These are phyloP conservation scores for Hirtodrosophila histrioides DNA, from an alignment of 2,888 invertebrate species.

Conservation along the genomic window DNA sequence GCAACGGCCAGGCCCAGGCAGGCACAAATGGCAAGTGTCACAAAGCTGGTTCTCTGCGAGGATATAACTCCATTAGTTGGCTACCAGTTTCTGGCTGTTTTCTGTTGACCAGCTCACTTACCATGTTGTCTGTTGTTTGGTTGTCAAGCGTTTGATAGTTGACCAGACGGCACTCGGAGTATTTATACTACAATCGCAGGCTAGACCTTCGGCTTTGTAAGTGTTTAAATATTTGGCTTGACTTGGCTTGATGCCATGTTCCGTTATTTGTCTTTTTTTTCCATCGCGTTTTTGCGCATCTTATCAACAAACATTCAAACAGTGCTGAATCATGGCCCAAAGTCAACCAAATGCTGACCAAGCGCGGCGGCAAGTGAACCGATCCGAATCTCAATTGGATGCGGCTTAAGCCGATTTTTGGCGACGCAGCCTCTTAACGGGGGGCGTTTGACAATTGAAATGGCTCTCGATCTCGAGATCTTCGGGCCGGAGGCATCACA, in stretches of 20 bases:
- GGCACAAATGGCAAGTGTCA: constrained; percentile 51
- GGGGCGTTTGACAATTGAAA: constrained; percentile 76
- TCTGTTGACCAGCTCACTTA: constrained; percentile 40
- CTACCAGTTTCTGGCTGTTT: neutral
- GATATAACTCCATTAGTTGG: constrained; percentile 10
- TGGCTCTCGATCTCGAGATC: constrained; percentile 53
- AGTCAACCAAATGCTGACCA: constrained; percentile 21
- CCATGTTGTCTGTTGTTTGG: constrained; percentile 59
- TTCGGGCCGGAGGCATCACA: constrained; percentile 55
- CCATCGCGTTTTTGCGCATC: constrained; percentile 57
- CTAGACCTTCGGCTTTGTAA: constrained; percentile 62
- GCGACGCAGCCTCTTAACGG: constrained; percentile 55
- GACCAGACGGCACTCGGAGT: constrained; percentile 31
- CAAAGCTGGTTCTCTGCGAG: constrained; percentile 47
- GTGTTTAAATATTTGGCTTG: constrained; percentile 55
- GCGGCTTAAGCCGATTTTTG: constrained; percentile 70
- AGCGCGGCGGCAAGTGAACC: constrained; percentile 34
- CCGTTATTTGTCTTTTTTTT: constrained; percentile 67
- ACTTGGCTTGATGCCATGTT: constrained; percentile 46
- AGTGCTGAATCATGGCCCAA: constrained; percentile 68
- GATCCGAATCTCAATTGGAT: constrained; percentile 52
- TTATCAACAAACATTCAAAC: constrained; percentile 58
- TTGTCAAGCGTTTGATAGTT: constrained; percentile 55
- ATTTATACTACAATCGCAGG: constrained; percentile 62
- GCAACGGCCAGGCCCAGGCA: constrained; percentile 57